phyloP scores from a whole-genome alignment of 2,113 vertebrate genomes.

The Excalfactoria chinensis region DNA sequence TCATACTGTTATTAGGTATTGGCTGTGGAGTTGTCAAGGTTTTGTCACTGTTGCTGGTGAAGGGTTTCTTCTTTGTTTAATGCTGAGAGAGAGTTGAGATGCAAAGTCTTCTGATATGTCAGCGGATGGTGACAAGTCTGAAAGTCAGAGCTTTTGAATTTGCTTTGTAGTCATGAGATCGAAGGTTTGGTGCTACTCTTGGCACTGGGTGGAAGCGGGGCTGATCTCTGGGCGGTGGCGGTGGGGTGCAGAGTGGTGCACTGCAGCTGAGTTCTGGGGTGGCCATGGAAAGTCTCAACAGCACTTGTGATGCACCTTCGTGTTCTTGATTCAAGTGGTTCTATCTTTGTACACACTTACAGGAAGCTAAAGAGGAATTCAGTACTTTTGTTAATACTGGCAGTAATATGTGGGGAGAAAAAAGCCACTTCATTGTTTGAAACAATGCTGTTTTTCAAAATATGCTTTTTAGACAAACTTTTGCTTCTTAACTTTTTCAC shows the following conservation, averaged over 20 bases:
- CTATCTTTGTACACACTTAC: background rate
- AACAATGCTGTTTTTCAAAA: background rate
- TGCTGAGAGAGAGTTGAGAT: background rate
- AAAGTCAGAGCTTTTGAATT: background rate
- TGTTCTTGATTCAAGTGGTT: background rate
- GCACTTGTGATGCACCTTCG: background rate
- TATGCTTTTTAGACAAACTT: background rate
- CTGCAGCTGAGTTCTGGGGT: background rate
- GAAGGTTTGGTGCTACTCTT: background rate
- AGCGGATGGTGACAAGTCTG: background rate
- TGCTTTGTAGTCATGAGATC: background rate
- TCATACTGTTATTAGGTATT: background rate
- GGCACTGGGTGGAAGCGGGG: background rate
- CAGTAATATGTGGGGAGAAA: background rate
- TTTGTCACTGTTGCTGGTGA: background rate
- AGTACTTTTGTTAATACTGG: background rate
- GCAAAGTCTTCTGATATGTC: background rate
- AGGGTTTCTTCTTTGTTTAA: background rate
- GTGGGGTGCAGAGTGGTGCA: background rate
- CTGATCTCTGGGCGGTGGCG: background rate
- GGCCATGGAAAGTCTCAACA: background rate
- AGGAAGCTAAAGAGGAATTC: background rate
- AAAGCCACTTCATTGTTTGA: background rate
- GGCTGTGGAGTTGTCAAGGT: background rate
- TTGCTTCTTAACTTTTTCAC: constrained; percentile 33